Base-by-base conservation (phyloP, 1,140 invertebrate genomes). In the Limonius californicus region DNA sequence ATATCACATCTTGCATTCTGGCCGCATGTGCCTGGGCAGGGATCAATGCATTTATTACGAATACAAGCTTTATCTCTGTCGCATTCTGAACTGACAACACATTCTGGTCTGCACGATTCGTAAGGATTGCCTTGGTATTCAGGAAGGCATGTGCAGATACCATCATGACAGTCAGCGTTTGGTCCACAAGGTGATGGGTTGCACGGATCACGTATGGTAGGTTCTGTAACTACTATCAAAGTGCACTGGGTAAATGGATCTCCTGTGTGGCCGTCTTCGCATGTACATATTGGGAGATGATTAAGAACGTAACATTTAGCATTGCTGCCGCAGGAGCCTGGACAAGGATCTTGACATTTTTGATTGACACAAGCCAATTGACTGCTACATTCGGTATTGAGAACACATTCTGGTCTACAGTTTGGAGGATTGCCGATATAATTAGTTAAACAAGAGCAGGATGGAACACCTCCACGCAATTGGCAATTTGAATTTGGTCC, bases 1-100 rank as follows among this genome's bases (percentile, higher is more conserved):
- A 93, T 88, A 68, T 89, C 86, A 75, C 92, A 95, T 64, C 89
- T 78, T 7, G 92, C 89, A 77, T 92, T 91, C 58, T 87, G 83
- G n/a, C 89, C 90, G 74, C 90, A 92, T 27, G 87, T 87, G 58
- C 89, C 89, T 8, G 87, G 84, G 68, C 91, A 93, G 16, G 91
- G 91, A 78, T 92, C 87, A 16, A 81, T 78, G 70, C 92, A 94
- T 74, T 90, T 91, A 64, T 90, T 90, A 68, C 87, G 84, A 57
- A 90, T 81, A 71, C 92, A 94, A 32, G 89, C 87, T 73, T 89
- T 88, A 72, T 91, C 85, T 65, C 88, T 81, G 12, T 85, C 82
- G 77, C 92, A 94, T 76, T 94, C 91, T 14, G 87, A 84, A 70
- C 88, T 91, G 4, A 89, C 80, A 3, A 91, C 85, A 72, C 91